Evolutionary conservation across 2,113 vertebrate species (phyloP), one percentile per base, ranked within the genome.

Genomic region (Scomber scombrus): DNA sequence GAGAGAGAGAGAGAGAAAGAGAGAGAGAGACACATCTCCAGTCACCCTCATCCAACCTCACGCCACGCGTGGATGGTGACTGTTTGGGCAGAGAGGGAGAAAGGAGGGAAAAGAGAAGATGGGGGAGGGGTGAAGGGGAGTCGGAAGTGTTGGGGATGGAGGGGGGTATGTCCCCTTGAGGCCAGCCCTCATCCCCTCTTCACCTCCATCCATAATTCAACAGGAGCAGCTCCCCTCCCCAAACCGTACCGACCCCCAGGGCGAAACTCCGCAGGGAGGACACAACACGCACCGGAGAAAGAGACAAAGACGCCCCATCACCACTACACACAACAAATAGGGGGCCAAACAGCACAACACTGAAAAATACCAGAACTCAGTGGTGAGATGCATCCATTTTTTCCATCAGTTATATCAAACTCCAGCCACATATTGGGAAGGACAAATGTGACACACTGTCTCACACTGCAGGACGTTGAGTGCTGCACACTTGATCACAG

Each of bases 191-290:
- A 84, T 89, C 88, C 82, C 92, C 84, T 92, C 84, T 93, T 93
- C 93, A 94, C 92, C 94, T 88, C 90, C 87, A 94, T 95, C 93
- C 92, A 95, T 94, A 93, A 94, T 95, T 94, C 93, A 95, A 88
- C 79, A 93, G 87, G 75, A 70, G 76, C 52, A 40, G 61, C 40
- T 80, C 58, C 49, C 62, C 40, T 9, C 15, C 34, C 69, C 34
- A 47, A 43, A 57, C 69, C 73, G 23, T 29, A 70, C 72, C 46
- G 13, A 60, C 79, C 91, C 88, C 88, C 73, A 77, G 84, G 91
- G 89, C 66, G 26, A 31, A 45, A 62, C 64, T 85, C 91, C 76
- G 14, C 69, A 19, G 82, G 84, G 88, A 89, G 74, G 81, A 83
- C 81, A 83, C 78, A 88, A 71, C 88, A 86, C 40, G 54, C 88